These are phyloP conservation scores for Acronicta leporina DNA, from an alignment of 2,888 invertebrate genomes.

Conservation along the genomic window DNA sequence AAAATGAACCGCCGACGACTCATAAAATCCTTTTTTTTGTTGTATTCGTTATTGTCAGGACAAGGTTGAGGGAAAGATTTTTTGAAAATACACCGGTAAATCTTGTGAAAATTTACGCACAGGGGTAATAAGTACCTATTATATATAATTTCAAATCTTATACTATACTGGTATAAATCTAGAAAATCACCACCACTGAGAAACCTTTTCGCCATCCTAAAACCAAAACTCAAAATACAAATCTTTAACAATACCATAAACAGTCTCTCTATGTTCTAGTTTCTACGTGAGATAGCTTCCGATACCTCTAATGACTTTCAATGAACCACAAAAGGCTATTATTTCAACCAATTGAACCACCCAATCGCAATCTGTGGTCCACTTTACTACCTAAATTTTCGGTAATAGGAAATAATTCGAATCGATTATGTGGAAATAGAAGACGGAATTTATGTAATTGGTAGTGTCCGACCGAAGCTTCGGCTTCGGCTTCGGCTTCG, in stretches of 20 bases:
- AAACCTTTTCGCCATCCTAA: neutral
- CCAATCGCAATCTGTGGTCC: conserved; percentile 41
- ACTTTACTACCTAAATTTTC: conserved; percentile 23
- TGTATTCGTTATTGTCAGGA: no score
- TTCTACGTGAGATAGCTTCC: conserved; percentile 24
- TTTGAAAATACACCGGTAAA: no score
- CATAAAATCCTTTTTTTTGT: no score
- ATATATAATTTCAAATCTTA: no score
- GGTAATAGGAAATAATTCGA: neutral
- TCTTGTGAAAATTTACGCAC: no score
- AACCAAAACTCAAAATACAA: neutral
- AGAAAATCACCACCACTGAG: no score
- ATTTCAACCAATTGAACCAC: conserved; percentile 57
- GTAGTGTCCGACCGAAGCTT: no score
- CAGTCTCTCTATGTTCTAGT: conserved; percentile 8
- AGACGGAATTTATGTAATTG: neutral
- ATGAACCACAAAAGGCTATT: conserved; percentile 56
- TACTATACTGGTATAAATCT: no score
- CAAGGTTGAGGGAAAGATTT: no score
- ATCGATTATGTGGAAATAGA: neutral
- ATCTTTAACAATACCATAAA: neutral
- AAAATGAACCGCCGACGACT: no score
- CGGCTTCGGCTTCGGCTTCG: no score
- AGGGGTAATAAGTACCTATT: no score
- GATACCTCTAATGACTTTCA: conserved; percentile 37